These are phyloP conservation scores for Dynastes grantii DNA, from an alignment of 2,888 invertebrate species.

Conservation along the genomic window DNA sequence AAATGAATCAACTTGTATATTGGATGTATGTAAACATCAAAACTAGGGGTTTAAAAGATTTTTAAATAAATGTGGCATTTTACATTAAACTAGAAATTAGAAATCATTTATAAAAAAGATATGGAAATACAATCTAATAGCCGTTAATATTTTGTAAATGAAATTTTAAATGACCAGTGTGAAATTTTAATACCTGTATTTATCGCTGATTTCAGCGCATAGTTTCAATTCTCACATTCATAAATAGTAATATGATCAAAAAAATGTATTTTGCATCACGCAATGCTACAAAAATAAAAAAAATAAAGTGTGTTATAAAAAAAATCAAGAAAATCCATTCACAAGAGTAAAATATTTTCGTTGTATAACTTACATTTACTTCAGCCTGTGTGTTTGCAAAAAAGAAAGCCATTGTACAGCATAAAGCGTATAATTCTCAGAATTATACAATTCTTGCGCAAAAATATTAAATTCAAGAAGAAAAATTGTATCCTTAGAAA, in stretches of 20 bases:
- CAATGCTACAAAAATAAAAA: neutral
- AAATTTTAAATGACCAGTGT: too few relatives aligned
- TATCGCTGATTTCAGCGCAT: neutral
- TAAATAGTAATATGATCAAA: neutral
- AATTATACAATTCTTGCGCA: conserved; percentile 12
- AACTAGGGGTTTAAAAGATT: too few relatives aligned
- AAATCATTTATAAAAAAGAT: too few relatives aligned
- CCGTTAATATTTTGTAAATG: too few relatives aligned
- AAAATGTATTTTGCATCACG: neutral
- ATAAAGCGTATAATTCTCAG: conserved; percentile 59
- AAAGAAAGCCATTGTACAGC: conserved; percentile 70
- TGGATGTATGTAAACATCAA: too few relatives aligned
- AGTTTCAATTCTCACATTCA: neutral
- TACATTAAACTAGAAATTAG: too few relatives aligned
- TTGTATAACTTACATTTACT: conserved; percentile 78
- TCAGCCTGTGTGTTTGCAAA: conserved; percentile 77
- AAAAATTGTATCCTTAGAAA: conserved; percentile 1
- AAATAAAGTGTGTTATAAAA: conserved; percentile 9
- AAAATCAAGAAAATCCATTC: conserved; percentile 18
- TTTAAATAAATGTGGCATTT: too few relatives aligned
- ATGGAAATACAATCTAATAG: too few relatives aligned
- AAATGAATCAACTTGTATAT: too few relatives aligned
- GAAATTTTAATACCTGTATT: neutral
- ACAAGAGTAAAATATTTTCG: conserved; percentile 26
- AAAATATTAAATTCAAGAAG: conserved; percentile 29